Evolutionary conservation across 1,140 invertebrate species (phyloP), one percentile per base, ranked within the genome.

Genomic region (Adelges cooleyi): DNA sequence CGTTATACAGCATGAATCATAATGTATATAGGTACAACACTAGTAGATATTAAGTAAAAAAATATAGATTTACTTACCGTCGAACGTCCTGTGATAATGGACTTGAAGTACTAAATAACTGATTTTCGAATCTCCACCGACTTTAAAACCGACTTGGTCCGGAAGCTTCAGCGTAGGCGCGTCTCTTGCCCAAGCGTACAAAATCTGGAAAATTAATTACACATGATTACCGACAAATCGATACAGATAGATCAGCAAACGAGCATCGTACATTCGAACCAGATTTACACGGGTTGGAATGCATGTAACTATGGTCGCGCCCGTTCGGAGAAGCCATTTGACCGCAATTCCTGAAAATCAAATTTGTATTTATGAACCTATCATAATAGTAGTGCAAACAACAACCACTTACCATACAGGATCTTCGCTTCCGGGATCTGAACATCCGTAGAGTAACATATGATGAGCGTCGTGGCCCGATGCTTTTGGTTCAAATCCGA

Each of bases 131-230:
- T 82, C 78, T 50, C 80, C 80, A 0, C 87, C 88, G 23, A 90
- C 82, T 73, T 87, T 86, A 70, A 92, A 92, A 4, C 83, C 85
- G 15, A 92, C 89, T 71, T 86, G 90, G 65, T 88, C 75, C 0
- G 96, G 96, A 51, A 99, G 74, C 44, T 84, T 75, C 5, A 98
- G 77, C 33, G 80, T 80, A 3, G 93, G 92, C 1, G 96, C 95
- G 76, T 98, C 91, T 72, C 90, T 81, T 3, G 94, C 95, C 95
- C 95, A 99, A 0, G 95, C 95, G 77, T 97, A 99, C 18, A 98
- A 80, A 67, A 98, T 90, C 83, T 93, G 70, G 48, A 70, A 71
- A 38, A 56, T 49, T 33, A 22, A 36, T 46, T 20, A 54, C 27
- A 15, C 10, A 27, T 23, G 8, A 23, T 20, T 20, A 15, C 8